These are phyloP conservation scores for Linurgus olivaceus DNA, from an alignment of 2,797 vertebrate species.

Conservation along the genomic window DNA sequence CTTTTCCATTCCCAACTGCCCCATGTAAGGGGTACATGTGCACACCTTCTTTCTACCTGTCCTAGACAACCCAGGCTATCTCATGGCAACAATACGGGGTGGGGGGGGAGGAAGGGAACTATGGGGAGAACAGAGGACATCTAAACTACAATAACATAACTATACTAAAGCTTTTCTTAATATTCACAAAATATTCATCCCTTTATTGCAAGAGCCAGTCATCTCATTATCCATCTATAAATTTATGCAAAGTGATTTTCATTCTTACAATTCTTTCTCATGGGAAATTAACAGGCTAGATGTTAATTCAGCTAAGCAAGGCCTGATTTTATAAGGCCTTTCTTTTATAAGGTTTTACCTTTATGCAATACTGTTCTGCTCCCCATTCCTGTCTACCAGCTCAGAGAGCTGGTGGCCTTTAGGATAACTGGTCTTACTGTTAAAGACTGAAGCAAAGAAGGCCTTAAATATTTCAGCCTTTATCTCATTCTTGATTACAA, in stretches of 20 bases:
- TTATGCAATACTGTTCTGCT: neutral
- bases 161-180: too few species aligned
- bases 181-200: too few species aligned
- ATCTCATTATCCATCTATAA: too few species aligned
- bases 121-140: too few species aligned
- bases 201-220: too few species aligned
- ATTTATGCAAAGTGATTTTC: neutral
- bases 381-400: neutral
- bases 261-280: neutral
- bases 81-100: too few species aligned
- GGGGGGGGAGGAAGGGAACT: too few species aligned
- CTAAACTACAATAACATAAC: too few species aligned
- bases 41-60: too few species aligned
- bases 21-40: too few species aligned
- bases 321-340: neutral
- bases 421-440: neutral
- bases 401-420: neutral
- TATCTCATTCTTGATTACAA: neutral
- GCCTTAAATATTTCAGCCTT: neutral
- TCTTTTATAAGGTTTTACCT: neutral
- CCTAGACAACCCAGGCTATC: too few species aligned
- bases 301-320: neutral
- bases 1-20: too few species aligned
- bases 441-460: neutral
- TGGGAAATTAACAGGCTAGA: neutral